phyloP scores from a whole-genome alignment of 2,113 vertebrate genomes.

The Perca schrenkii region DNA sequence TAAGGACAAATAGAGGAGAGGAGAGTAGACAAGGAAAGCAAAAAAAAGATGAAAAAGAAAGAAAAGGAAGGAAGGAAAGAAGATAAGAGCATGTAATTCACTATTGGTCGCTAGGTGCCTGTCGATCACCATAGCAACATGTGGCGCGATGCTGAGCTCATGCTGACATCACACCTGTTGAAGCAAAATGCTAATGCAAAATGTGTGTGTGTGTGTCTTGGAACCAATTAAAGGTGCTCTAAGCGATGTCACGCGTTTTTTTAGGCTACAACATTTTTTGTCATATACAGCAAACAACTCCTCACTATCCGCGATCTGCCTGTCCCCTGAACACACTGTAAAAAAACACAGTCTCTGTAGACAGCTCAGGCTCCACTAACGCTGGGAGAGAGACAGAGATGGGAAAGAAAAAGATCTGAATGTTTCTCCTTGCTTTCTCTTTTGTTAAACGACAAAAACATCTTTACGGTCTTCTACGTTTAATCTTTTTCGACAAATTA shows the following conservation, averaged over 20 bases:
- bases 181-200: slow-evolving; percentile 25
- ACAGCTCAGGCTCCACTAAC: too few species aligned
- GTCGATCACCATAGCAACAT: slow-evolving; percentile 82
- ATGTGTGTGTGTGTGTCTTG: slow-evolving; percentile 10
- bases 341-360: too few species aligned
- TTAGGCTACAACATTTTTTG: too few species aligned
- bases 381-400: not conserved
- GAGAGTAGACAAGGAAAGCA: not conserved
- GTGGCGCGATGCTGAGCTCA: slow-evolving; percentile 68
- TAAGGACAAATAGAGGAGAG: not conserved
- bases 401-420: not conserved
- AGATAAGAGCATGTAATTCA: slow-evolving; percentile 52
- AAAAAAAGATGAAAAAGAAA: too few species aligned
- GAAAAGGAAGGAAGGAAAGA: slow-evolving; percentile 11
- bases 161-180: slow-evolving; percentile 83
- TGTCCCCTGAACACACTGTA: too few species aligned
- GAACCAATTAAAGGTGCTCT: slow-evolving; percentile 51
- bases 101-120: slow-evolving; percentile 66
- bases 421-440: too few species aligned
- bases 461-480: too few species aligned
- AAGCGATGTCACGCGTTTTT: too few species aligned
- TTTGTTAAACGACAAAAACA: too few species aligned
- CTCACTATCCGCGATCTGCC: too few species aligned
- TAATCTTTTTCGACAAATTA: too few species aligned
- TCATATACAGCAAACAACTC: too few species aligned